Base-by-base conservation (phyloP, 1,140 invertebrate species). In the Zelostemma sp. region DNA sequence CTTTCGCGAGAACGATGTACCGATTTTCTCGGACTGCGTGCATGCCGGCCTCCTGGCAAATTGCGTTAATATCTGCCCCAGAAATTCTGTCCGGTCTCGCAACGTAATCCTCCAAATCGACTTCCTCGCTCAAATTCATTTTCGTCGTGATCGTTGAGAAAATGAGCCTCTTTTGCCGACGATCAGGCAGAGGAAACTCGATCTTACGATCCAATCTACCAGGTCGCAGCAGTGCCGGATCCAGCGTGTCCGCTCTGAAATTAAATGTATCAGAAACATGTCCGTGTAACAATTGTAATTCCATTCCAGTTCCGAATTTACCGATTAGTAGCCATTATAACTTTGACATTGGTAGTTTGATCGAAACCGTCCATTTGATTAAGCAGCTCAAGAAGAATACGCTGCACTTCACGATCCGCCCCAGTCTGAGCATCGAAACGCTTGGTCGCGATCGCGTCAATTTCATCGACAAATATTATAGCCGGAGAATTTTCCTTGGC, bases 311-410 rank as follows among this genome's bases (percentile, higher is more conserved):
- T 16, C 1, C 4, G 14, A 31, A 16, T 48, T 61, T 57, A 80
- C 83, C 83, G 90, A 81, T 99, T 99, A 0, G 98, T 99, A 1
- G 98, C 98, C 98, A 99, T 99, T 40, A 99, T 99, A 11, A 99
- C 97, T 89, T 99, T 99, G 12, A 99, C 98, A 88, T 99, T 99
- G 14, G 98, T 99, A 1, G 97, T 99, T 86, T 99, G 97, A 89
- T 99, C 98, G 86, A 99, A 99, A 49, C 98, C 98, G 87, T 99
- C 98, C 98, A 99, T 99, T 87, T 99, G 98, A 88, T 99, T 99
- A 0, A 99, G 87, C 8, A 99, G 87, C 80, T 99, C 98, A 1
- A 99, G 86, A 1, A 99, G 85, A 85, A 99, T 99, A 86, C 98
- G 91, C 83, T 99, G 98, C 0, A 99, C 98, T 86, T 99, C 98